Evolutionary conservation across 2,888 invertebrate genomes (phyloP), one percentile per base, ranked within the genome.

Genomic region (Drosophila kokeensis): DNA sequence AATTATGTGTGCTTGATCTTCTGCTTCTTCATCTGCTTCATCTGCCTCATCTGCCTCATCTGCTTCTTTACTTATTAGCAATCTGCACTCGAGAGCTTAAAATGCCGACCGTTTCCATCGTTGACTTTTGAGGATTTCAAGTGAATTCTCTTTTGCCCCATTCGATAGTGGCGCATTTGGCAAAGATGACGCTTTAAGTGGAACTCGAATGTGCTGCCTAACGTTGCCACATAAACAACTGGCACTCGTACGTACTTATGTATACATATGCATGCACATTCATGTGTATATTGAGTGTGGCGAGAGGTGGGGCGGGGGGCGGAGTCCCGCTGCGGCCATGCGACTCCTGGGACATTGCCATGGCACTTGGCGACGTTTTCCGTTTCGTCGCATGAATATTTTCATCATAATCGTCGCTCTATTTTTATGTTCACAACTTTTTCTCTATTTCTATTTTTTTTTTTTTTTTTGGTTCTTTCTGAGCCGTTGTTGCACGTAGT

Each of bases 331-430:
- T 69, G 69, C 55, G 72, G 34, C 40, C 62, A 11, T 61, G 55
- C 27, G 32, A 29, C 54, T 79, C 45, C 66, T 58, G 65, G 71
- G 54, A 70, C 57, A 69, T 66, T 72, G 73, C 71, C 69, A 66
- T 73, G 73, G 62, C 71, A 70, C 69, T 78, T 72, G 73, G 65
- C 71, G 52, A 73, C 69, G 76, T 74, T 68, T 80, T 88, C 71
- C 82, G 82, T 76, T 84, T 84, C 82, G 89, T 82, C 86, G 78
- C 82, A 90, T 90, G 90, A 90, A 87, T 86, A 83, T 90, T 88
- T 87, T 82, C 90, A 89, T 86, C 90, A 90, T 86, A 89, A 83
- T 90, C 86, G 79, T 75, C 64, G 73, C 69, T 73, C 90, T 83
- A 88, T 86, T 87, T 85, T 90, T 89, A 88, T 88, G 79, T 76